Percentiles rank a stretch among this genome's conserved stretches.
Evolutionary conservation across 2,888 invertebrate species (phyloP).

Genomic region (Spicauda simplicius): DNA sequence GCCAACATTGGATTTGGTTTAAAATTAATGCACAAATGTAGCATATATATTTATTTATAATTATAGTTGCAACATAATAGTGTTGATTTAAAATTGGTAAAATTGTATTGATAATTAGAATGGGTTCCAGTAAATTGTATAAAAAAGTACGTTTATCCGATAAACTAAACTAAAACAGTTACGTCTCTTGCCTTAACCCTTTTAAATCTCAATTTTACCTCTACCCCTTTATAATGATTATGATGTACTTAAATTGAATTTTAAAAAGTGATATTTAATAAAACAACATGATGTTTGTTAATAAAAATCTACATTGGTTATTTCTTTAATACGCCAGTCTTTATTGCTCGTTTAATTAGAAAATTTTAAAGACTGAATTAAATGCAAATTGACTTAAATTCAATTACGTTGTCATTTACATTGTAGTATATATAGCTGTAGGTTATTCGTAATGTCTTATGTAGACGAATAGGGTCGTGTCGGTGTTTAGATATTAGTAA

Average conservation of each 20-base stretch:
- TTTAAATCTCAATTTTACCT: conserved; percentile 33
- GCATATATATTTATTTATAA: no score
- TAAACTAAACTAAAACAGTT: conserved; percentile 8
- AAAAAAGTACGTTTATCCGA: no score
- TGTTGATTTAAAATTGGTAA: no score
- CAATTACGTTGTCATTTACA: conserved; percentile 77
- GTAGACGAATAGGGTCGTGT: conserved; percentile 53
- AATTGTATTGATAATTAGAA: no score
- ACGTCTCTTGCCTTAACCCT: conserved; percentile 27
- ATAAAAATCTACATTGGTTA: conserved; percentile 56
- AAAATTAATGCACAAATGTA: no score
- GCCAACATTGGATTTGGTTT: no score
- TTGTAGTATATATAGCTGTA: conserved; percentile 60
- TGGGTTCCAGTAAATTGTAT: no score
- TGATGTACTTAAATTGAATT: conserved; percentile 31
- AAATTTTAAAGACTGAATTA: conserved; percentile 82
- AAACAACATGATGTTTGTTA: conserved; percentile 24
- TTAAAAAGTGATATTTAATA: conserved; percentile 33
- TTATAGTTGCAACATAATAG: no score
- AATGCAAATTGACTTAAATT: conserved; percentile 74
- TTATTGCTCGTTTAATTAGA: conserved; percentile 68
- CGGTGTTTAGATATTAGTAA: conserved; percentile 57
- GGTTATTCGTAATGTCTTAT: conserved; percentile 50
- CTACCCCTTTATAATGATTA: conserved; percentile 2
- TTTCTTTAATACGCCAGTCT: conserved; percentile 54